Conservation (phyloP, 2,113 vertebrate genomes). For the Hyperopisus bebe region DNA sequence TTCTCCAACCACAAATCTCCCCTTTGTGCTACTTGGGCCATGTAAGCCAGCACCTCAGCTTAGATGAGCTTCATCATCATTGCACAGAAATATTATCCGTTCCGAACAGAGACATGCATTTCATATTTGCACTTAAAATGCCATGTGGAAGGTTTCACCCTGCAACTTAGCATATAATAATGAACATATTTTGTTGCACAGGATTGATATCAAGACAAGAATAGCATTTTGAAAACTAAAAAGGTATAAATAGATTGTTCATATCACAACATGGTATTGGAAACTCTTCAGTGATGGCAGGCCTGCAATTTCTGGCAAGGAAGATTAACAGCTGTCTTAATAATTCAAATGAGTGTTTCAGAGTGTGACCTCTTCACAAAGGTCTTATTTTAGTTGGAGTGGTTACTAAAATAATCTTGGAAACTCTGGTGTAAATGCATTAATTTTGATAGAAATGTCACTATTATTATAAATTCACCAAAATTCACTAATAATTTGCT, state of each 20-base stretch:
- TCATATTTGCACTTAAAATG: neutral
- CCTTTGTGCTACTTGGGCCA: neutral
- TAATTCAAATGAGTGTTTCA: slow-evolving; percentile 25
- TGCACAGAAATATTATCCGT: neutral
- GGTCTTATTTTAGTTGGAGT: neutral
- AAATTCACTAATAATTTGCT: neutral
- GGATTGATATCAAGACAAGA: neutral
- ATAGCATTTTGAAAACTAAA: neutral
- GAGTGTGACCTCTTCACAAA: neutral
- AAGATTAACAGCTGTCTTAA: slow-evolving; percentile 30
- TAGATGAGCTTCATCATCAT: neutral
- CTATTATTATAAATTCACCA: neutral
- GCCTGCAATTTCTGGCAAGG: slow-evolving; percentile 26
- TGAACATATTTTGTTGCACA: neutral
- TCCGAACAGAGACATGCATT: slow-evolving; percentile 3
- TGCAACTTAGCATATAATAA: neutral
- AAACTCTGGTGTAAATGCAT: neutral
- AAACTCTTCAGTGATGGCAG: slow-evolving; percentile 22
- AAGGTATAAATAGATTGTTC: slow-evolving; percentile 13
- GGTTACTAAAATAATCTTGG: neutral
- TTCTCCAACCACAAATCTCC: neutral
- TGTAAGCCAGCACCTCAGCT: neutral
- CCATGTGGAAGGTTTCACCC: neutral
- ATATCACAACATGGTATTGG: neutral
- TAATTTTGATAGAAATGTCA: neutral